Evolutionary conservation across 2,797 vertebrate species (phyloP), one percentile per base, ranked within the genome.

Genomic region (Kryptolebias ocellatus): DNA sequence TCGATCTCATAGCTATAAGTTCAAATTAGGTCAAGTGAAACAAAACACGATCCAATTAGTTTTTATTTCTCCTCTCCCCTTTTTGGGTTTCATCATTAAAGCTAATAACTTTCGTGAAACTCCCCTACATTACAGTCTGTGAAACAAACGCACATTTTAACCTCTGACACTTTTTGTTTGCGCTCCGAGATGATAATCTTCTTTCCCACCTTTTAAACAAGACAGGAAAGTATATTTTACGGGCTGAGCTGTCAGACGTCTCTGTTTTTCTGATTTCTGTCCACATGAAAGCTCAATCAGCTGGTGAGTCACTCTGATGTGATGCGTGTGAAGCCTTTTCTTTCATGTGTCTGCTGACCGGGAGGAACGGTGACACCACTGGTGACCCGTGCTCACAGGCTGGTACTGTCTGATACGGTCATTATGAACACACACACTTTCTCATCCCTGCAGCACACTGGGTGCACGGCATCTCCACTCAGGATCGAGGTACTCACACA

Each of bases 341-440:
- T 64, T 74, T 82, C 54, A 73, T 80, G 68, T 20, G 47, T 86
- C 83, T 65, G 74, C 70, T 74, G 71, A 78, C 66, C 4, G n/a
- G 59, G 81, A 67, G 18, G 45, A 70, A 71, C 2, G n/a, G 73
- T 66, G 69, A 73, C 80, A 79, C 64, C 60, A 60, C 70, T 34
- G 67, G 72, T 70, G 84, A 84, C 85, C 85, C 72, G 56, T 14
- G 42, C 72, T 5, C 63, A 66, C 52, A 52, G 64, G 72, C 78
- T 84, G 76, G 87, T 81, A 90, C 87, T 27, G 76, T 83, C 81
- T 70, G 83, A 79, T 59, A 75, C 83, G 52, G 73, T 72, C 73
- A 68, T 70, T 44, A 83, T 50, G 50, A 57, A 67, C 20, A 72
- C 74, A 68, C 60, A 70, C 55, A 50, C 57, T 61, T 69, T 74